Evolutionary conservation across 1,140 invertebrate species (phyloP), one percentile per base, ranked within the genome.

Genomic region (Diabrotica virgifera): DNA sequence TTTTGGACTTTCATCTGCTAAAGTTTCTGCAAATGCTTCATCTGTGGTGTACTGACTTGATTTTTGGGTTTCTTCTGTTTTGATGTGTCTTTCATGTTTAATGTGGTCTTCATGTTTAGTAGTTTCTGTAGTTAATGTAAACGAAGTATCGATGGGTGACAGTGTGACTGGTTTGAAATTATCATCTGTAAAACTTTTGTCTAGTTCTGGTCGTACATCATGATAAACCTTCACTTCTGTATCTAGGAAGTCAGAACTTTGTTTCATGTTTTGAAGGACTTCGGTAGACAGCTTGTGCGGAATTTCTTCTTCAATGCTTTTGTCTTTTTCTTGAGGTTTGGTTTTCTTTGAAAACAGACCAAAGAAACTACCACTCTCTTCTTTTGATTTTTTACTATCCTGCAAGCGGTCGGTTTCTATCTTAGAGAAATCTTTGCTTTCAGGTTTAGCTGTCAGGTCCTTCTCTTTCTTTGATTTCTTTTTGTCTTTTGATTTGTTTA

Each of bases 351-450:
- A 65, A 54, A 62, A 53, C 11, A 61, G 51, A 53, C 67, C 66
- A 70, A 67, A 70, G 69, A 65, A 66, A 68, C 66, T 65, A 68
- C 63, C 64, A 63, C 62, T 36, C n/a, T 65, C 52, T 37, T 38
- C 58, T 54, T 66, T 50, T 12, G 37, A 6, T 53, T 64, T 57
- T 65, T 50, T 51, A n/a, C 53, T 64, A 35, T 67, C 64, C 12
- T 71, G 70, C 64, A 64, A 71, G 60, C 70, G 67, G 70, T 69
- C 62, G 63, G 67, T 65, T 71, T 73, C 72, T 40, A 62, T 64
- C 63, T 69, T 53, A 61, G 67, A 65, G 66, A 73, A 73, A 70
- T 68, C 64, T 68, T 70, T 66, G 69, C 64, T 70, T 59, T 68
- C 59, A 57, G 52, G 38, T 63, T 62, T 54, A 52, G n/a, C 24